Evolutionary conservation across 2,797 vertebrate species (phyloP), one percentile per base, ranked within the genome.

Genomic region (Enteromius radiatus): DNA sequence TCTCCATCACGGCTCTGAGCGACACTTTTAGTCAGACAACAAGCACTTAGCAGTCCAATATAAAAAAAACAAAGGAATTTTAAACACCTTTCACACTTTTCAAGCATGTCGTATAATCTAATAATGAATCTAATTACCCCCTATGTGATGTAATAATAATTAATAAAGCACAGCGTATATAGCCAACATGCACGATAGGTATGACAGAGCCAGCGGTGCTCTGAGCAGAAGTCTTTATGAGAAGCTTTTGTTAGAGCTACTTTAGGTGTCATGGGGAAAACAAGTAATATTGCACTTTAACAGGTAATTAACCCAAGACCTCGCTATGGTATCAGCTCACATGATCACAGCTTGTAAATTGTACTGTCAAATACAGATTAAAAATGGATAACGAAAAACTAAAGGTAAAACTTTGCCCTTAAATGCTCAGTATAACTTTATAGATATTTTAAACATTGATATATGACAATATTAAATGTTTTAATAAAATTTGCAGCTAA

Each of bases 31-130:
- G 54, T 71, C 52, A 71, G 17, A 71, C 36, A 71, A 70, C 26
- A 80, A 59, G 26, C 38, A 61, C 54, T 71, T 80, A 61, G 26
- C 38, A 36, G 54, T 33, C 19, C 12, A 61, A 33, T 23, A 61
- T 26, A 45, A 33, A 70, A 33, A 70, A 80, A 38, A 31, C 12
- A 23, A 11, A 43, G 7, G 19, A 67, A 17, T 78, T 65, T 15
- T 11, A 28, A 61, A 77, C 59, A 64, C 26, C 41, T 49, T 45
- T 64, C 31, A 77, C 31, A 74, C 71, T 21, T 74, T 74, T 78
- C 28, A 65, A 36, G 10, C 23, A 31, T 80, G 49, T 28, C 2
- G 8, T 45, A 41, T 54, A 54, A 76, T 63, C 59, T 77, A 43
- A 77, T 77, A 31, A 64, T 31, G 3, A 71, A 71, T 31, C 23